Evolutionary conservation across 2,113 vertebrate genomes (phyloP).

Genomic region (Chascanopsetta lugubris): DNA sequence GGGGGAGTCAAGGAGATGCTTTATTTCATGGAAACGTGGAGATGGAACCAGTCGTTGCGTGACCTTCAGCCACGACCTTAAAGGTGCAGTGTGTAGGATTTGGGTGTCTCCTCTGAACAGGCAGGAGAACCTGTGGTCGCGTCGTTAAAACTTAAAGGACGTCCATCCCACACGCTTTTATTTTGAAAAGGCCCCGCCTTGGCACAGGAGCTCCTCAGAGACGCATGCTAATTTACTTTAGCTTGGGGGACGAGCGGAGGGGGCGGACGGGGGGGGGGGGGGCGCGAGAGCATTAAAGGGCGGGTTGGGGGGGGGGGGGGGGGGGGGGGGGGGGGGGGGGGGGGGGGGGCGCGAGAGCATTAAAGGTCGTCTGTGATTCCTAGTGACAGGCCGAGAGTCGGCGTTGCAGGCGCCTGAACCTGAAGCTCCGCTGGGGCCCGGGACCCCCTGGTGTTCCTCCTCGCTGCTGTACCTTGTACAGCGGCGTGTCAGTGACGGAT

Average conservation of each 20-base stretch:
- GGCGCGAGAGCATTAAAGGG: constrained; percentile 57
- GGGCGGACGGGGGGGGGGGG: constrained; percentile 17
- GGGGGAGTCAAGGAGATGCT: constrained; percentile 4
- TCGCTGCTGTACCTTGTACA: constrained; percentile 50
- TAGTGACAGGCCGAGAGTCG: constrained; percentile 80
- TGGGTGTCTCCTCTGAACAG: too few species aligned
- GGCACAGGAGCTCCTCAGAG: constrained; percentile 50
- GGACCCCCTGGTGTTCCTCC: constrained; percentile 65
- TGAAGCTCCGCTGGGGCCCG: constrained; percentile 63
- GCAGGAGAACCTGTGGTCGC: too few species aligned
- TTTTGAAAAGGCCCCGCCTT: constrained; percentile 52
- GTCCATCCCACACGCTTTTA: constrained; percentile 33
- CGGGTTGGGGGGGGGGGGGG: constrained; percentile 15
- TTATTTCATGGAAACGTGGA: not conserved
- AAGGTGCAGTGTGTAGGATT: too few species aligned
- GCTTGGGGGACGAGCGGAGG: too few species aligned
- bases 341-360: constrained; percentile 15
- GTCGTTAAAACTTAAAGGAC: too few species aligned
- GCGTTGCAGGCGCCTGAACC: constrained; percentile 61
- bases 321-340: constrained; percentile 17
- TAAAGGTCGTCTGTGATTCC: constrained; percentile 76
- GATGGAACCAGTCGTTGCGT: too few species aligned
- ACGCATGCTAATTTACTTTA: constrained; percentile 69
- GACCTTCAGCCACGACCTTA: too few species aligned
- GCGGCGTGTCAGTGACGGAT: constrained; percentile 64